Evolutionary conservation across 2,797 vertebrate genomes (phyloP).

Genomic region (Peromyscus attwateri): DNA sequence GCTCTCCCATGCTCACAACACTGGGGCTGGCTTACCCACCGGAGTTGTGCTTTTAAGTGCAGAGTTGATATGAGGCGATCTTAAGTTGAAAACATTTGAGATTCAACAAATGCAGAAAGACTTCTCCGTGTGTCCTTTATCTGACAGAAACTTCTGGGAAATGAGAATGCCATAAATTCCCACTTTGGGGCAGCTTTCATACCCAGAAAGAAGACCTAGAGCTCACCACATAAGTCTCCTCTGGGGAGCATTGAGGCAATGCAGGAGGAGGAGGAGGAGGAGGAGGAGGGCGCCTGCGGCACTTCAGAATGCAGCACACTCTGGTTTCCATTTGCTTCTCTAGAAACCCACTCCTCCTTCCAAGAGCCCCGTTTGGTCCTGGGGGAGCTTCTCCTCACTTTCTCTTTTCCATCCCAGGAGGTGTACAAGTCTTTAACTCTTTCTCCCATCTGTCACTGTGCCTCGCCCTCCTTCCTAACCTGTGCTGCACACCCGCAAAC

Average conservation of each 20-base stretch:
- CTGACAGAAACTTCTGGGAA: constrained; percentile 46
- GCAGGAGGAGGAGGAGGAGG: not conserved
- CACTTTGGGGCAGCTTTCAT: constrained; percentile 33
- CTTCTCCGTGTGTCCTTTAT: not conserved
- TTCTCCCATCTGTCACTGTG: not conserved
- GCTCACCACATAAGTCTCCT: not conserved
- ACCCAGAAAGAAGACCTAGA: not conserved
- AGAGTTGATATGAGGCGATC: not conserved
- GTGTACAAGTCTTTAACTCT: not conserved
- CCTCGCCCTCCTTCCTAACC: not conserved
- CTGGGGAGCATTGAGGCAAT: not conserved
- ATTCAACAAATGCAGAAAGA: constrained; percentile 38
- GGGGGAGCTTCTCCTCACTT: not conserved
- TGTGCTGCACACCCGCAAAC: not conserved
- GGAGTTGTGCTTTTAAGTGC: not conserved
- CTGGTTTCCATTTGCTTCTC: not conserved
- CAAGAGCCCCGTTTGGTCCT: too few species aligned
- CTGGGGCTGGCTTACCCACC: not conserved
- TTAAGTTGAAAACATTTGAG: not conserved
- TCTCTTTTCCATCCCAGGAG: not conserved
- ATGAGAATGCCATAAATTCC: constrained; percentile 36
- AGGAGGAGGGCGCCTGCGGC: not conserved
- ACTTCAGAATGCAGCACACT: not conserved
- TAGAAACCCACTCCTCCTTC: not conserved
- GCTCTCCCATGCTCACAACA: not conserved